Percentiles rank a stretch among this genome's conserved stretches.
phyloP scores from a whole-genome alignment of 2,888 invertebrate species.

The Tipula vernalis region DNA sequence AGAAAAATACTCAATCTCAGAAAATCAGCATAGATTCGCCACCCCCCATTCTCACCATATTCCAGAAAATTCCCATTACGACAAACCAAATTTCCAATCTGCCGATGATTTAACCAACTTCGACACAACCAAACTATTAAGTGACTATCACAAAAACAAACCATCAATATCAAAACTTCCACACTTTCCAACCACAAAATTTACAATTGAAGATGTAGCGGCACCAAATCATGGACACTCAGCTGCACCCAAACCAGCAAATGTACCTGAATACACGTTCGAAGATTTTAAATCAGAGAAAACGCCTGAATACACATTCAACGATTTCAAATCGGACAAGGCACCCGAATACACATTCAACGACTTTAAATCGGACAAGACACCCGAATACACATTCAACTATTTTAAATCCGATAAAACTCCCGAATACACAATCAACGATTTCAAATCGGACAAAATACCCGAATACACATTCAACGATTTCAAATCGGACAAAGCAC shows the following conservation, averaged over 20 bases:
- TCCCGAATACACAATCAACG: neutral
- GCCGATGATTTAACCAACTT: neutral
- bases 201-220: conserved; percentile 6
- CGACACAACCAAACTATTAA: neutral
- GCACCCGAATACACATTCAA: neutral
- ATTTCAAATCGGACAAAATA: neutral
- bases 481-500: neutral
- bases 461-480: neutral
- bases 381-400: neutral
- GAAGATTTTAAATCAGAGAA: neutral
- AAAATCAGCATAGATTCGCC: neutral
- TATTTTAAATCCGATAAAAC: neutral
- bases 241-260: neutral
- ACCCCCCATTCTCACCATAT: neutral
- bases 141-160: neutral
- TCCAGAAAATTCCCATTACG: neutral
- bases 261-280: neutral
- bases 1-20: neutral
- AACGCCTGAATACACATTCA: neutral
- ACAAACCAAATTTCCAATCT: neutral
- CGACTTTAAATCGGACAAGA: neutral
- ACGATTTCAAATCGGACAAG: neutral
- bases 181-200: neutral
- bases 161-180: neutral
- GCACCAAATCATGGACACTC: neutral